phyloP scores from a whole-genome alignment of 2,888 invertebrate species.

The Cremastinae sp. region DNA sequence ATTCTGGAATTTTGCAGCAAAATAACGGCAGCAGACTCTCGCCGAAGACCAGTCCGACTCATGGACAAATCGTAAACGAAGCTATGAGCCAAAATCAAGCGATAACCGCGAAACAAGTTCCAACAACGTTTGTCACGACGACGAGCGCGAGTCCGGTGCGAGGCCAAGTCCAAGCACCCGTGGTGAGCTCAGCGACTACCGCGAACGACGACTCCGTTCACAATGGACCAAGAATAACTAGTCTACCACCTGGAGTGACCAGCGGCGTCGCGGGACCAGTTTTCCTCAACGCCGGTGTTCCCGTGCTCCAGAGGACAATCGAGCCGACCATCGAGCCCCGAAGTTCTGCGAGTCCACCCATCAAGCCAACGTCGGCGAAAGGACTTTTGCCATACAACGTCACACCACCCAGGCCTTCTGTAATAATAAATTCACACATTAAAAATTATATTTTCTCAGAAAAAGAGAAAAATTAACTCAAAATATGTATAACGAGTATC shows the following conservation, averaged over 20 bases:
- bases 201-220: conserved; percentile 67
- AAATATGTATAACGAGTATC: too few relatives aligned
- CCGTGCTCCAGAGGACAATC: conserved; percentile 71
- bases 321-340: conserved; percentile 68
- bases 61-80: conserved; percentile 64
- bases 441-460: too few relatives aligned
- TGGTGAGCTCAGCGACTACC: conserved; percentile 73
- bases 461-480: background rate
- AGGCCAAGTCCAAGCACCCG: conserved; percentile 77
- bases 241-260: conserved; percentile 77
- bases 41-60: conserved; percentile 79
- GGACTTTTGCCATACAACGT: conserved; percentile 92
- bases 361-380: conserved; percentile 81
- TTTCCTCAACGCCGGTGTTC: conserved; percentile 75
- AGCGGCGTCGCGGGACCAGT: conserved; percentile 77
- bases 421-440: conserved; percentile 66
- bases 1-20: conserved; percentile 72
- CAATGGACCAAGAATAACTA: conserved; percentile 76
- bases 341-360: conserved; percentile 71
- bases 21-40: conserved; percentile 81
- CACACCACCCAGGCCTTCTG: conserved; percentile 91
- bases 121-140: conserved; percentile 59
- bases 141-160: conserved; percentile 71
- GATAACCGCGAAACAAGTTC: conserved; percentile 66
- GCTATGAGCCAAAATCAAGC: conserved; percentile 62